Evolutionary conservation across 2,888 invertebrate species (phyloP).

Genomic region (Hetaerina titia): DNA sequence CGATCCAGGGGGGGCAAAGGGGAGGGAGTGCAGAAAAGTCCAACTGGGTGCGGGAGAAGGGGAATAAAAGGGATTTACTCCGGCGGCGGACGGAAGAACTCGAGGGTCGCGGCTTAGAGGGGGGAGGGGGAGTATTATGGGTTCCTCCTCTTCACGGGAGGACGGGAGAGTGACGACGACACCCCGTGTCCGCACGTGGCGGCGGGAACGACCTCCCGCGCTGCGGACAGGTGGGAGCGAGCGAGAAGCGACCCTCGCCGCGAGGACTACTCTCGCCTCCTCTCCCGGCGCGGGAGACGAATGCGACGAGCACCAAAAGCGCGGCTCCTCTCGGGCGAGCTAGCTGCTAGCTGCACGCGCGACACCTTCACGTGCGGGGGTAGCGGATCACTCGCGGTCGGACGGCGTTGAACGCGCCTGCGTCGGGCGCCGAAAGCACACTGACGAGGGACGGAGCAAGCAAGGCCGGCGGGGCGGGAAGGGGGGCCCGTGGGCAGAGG

Average conservation of each 20-base stretch:
- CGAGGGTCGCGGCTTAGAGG: background rate
- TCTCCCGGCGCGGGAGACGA: background rate
- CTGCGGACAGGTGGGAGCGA: background rate
- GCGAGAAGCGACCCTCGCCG: background rate
- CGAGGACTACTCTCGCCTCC: background rate
- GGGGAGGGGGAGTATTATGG: background rate
- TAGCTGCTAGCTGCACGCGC: background rate
- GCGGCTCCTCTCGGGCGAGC: background rate
- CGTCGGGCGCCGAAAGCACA: conserved; percentile 12
- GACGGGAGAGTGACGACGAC: background rate
- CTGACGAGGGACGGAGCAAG: background rate
- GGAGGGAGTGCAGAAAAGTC: background rate
- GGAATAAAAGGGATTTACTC: conserved; percentile 16
- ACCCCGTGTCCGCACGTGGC: background rate
- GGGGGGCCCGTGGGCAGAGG: background rate
- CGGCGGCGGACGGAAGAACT: background rate
- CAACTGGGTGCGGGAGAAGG: background rate
- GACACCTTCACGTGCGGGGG: background rate
- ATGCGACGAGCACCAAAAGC: background rate
- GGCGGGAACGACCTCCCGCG: background rate
- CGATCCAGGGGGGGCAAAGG: background rate
- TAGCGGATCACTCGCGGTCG: background rate
- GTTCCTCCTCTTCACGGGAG: background rate
- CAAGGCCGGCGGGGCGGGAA: background rate
- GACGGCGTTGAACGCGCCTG: background rate